Evolutionary conservation across 2,888 invertebrate genomes (phyloP).

Genomic region (Nudaria mundana): DNA sequence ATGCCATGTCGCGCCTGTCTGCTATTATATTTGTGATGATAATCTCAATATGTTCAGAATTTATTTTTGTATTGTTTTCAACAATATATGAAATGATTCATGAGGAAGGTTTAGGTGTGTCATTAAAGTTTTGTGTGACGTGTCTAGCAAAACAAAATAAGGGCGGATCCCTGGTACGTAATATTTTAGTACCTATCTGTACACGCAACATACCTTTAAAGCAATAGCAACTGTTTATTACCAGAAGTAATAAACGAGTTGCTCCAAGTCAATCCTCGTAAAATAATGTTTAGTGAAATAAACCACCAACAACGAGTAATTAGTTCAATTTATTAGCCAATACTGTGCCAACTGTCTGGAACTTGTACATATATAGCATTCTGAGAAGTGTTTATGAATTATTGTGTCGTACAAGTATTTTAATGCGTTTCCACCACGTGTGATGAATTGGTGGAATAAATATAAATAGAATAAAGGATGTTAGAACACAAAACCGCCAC

Average conservation of each 20-base stretch:
- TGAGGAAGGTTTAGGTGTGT: no score
- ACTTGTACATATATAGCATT: slow-evolving; percentile 26
- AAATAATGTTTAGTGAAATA: slow-evolving; percentile 33
- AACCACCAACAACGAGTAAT: slow-evolving; percentile 38
- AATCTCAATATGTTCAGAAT: no score
- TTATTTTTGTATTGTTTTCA: no score
- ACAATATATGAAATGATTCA: no score
- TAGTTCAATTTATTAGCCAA: slow-evolving; percentile 54
- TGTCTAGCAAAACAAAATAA: no score
- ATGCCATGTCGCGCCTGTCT: no score
- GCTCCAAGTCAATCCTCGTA: slow-evolving; percentile 26
- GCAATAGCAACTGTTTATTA: slow-evolving; percentile 25
- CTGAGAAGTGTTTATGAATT: slow-evolving; percentile 46
- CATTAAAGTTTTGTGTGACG: no score
- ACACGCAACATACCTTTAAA: slow-evolving; percentile 17
- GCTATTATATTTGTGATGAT: no score
- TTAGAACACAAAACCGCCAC: slow-evolving; percentile 16
- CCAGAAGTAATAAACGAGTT: slow-evolving; percentile 29
- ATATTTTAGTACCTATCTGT: background rate
- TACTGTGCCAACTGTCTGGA: slow-evolving; percentile 41
- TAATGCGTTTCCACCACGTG: slow-evolving; percentile 51
- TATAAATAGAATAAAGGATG: slow-evolving; percentile 19
- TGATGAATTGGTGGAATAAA: slow-evolving; percentile 57
- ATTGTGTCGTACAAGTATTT: slow-evolving; percentile 64
- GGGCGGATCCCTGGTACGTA: no score